Conservation (phyloP, 2,888 invertebrate species). For the Glyphotaelius pellucidus region DNA sequence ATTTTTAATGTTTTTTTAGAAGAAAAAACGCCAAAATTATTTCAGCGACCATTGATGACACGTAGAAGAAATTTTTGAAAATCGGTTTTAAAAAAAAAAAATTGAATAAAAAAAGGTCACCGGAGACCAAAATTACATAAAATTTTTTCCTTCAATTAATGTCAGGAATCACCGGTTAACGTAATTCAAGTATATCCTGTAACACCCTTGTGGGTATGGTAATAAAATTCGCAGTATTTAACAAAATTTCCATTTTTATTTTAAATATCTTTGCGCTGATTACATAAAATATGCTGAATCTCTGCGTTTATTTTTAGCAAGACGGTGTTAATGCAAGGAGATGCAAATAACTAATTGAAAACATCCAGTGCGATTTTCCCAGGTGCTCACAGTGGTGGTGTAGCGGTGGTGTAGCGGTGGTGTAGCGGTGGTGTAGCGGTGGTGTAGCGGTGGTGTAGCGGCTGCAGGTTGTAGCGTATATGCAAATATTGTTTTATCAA, state of each 20-base stretch:
- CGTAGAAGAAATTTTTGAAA: no score
- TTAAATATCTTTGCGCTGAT: neutral
- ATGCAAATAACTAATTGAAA: slow-evolving; percentile 53
- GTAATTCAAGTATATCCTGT: no score
- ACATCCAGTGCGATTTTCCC: slow-evolving; percentile 9
- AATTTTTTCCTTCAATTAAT: no score
- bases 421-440: neutral
- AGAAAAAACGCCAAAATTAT: no score
- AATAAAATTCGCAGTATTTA: neutral
- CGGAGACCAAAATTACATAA: no score
- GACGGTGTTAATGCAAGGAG: neutral
- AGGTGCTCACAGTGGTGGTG: neutral
- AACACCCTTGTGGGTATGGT: no score
- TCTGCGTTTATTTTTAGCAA: neutral
- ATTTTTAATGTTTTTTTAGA: no score
- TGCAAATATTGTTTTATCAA: slow-evolving; percentile 54
- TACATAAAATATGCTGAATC: neutral
- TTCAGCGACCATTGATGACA: no score
- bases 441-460: neutral
- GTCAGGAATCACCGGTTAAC: no score
- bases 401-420: neutral
- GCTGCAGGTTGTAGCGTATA: slow-evolving; percentile 12
- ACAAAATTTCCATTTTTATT: neutral
- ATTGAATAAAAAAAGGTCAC: no score
- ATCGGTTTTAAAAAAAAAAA: no score